Conservation (phyloP, 2,888 invertebrate genomes). For the Petrolisthes manimaculis region DNA sequence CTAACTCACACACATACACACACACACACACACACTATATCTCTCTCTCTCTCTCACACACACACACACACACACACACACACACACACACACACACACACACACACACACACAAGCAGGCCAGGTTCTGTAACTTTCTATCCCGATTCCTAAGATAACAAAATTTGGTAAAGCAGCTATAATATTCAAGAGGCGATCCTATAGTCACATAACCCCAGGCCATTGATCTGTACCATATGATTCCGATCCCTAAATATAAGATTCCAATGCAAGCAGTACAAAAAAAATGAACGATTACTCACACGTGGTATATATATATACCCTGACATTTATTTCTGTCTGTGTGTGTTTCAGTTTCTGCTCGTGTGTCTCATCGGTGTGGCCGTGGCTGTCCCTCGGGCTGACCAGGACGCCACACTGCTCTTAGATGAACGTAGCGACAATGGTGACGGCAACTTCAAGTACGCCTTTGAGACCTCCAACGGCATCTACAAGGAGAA, state of each 20-base stretch:
- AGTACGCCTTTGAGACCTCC: constrained; percentile 34
- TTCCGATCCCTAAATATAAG: too few species aligned
- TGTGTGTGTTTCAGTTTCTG: background rate
- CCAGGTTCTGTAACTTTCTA: too few species aligned
- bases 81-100: background rate
- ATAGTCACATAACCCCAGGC: too few species aligned
- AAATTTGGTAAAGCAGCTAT: too few species aligned
- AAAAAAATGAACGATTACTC: too few species aligned
- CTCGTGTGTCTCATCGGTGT: constrained; percentile 24
- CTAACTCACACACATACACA: background rate
- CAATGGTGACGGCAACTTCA: constrained; percentile 42
- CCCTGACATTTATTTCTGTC: background rate
- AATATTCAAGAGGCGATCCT: too few species aligned
- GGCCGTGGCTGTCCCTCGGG: constrained; percentile 6
- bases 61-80: background rate
- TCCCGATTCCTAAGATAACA: too few species aligned
- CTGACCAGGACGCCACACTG: constrained; percentile 18
- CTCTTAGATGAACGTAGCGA: constrained; percentile 35
- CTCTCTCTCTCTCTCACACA: background rate
- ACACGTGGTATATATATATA: too few species aligned
- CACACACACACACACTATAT: background rate
- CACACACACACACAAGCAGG: background rate
- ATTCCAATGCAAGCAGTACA: too few species aligned
- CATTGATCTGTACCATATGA: too few species aligned
- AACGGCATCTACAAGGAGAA: constrained; percentile 23